phyloP scores from a whole-genome alignment of 2,888 invertebrate genomes.

The Notodonta ziczac region DNA sequence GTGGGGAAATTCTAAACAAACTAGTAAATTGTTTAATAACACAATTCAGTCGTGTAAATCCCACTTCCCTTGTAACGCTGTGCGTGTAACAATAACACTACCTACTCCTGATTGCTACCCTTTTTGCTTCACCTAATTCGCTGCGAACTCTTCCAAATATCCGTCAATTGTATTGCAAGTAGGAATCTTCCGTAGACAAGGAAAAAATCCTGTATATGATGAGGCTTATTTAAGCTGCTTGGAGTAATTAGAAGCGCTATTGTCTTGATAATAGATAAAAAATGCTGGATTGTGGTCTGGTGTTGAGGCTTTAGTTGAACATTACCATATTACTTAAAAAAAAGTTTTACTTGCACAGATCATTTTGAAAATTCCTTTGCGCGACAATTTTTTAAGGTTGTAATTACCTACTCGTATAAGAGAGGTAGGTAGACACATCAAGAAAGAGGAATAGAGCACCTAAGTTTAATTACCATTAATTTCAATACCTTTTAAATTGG shows the following conservation, averaged over 20 bases:
- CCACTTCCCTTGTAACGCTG: constrained; percentile 3
- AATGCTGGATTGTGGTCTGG: neutral
- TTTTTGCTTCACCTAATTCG: no score
- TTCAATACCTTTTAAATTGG: no score
- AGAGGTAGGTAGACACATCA: no score
- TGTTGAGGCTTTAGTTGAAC: neutral
- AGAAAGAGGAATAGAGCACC: no score
- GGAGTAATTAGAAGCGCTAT: neutral
- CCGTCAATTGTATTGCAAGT: constrained; percentile 1
- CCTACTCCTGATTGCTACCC: neutral
- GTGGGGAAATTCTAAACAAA: neutral
- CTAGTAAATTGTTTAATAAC: no score
- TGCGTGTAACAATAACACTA: neutral
- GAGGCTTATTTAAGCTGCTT: no score
- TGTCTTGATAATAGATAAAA: neutral
- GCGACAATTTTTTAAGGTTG: no score
- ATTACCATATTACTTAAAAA: no score
- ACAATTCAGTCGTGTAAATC: neutral
- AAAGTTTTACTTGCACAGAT: no score
- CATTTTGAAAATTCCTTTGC: no score
- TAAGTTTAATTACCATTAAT: no score
- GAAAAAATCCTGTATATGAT: neutral
- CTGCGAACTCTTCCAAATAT: neutral
- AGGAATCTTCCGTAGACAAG: neutral
- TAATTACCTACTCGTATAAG: no score